phyloP scores from a whole-genome alignment of 2,888 invertebrate genomes.

The Nephrocerus scutellatus region DNA sequence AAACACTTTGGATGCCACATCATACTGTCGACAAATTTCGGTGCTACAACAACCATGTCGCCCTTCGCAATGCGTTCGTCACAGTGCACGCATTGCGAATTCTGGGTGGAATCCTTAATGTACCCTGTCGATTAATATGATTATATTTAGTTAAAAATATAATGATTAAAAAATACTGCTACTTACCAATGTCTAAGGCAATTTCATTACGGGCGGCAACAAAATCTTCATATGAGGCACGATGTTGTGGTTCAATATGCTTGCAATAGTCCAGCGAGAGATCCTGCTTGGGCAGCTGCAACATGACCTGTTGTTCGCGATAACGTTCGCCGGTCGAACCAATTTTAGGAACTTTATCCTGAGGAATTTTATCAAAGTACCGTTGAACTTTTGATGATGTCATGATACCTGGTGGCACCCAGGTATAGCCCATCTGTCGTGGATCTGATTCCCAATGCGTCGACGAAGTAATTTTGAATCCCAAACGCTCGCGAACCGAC shows the following conservation, averaged over 20 bases:
- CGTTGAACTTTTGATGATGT: constrained; percentile 57
- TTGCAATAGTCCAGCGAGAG: constrained; percentile 82
- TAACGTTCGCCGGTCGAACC: constrained; percentile 75
- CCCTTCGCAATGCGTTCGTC: constrained; percentile 69
- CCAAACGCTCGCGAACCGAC: constrained; percentile 66
- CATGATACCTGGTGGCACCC: constrained; percentile 53
- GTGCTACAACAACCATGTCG: constrained; percentile 77
- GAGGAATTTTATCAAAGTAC: constrained; percentile 83
- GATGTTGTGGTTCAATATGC: constrained; percentile 70
- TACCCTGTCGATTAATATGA: constrained; percentile 48
- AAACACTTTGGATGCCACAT: constrained; percentile 94
- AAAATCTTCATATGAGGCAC: constrained; percentile 86
- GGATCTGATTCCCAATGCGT: constrained; percentile 55
- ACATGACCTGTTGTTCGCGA: constrained; percentile 73
- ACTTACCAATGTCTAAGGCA: constrained; percentile 83
- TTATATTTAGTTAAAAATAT: constrained; percentile 2
- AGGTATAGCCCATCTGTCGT: constrained; percentile 63
- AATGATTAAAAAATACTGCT: neutral
- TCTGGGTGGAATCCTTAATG: constrained; percentile 57
- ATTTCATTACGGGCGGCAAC: constrained; percentile 90
- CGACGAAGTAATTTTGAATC: constrained; percentile 51
- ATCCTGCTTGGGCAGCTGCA: constrained; percentile 92
- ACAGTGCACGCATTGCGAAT: constrained; percentile 74
- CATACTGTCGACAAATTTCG: constrained; percentile 67
- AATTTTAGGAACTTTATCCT: constrained; percentile 66